phyloP scores from a whole-genome alignment of 2,888 invertebrate genomes.

The Lochmaea capreae region DNA sequence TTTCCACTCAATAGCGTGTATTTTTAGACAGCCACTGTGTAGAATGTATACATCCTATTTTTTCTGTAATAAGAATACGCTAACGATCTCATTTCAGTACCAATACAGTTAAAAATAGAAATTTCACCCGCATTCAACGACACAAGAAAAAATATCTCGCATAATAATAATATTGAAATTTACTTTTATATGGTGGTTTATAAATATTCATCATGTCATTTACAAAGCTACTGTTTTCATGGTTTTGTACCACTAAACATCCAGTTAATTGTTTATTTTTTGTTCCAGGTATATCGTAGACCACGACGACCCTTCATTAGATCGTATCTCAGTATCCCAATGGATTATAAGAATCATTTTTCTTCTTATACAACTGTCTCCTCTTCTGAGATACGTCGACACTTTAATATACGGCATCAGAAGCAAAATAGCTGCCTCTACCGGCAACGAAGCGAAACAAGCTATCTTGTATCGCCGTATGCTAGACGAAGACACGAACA shows the following conservation, averaged over 20 bases:
- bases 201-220: no score
- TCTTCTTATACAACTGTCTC: conserved; percentile 66
- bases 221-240: no score
- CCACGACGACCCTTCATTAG: conserved; percentile 64
- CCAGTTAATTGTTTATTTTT: conserved; percentile 3
- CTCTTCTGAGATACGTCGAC: conserved; percentile 66
- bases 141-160: no score
- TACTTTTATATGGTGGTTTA: no score
- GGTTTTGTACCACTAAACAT: background rate
- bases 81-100: background rate
- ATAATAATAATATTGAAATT: no score
- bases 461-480: conserved; percentile 62
- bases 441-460: conserved; percentile 59
- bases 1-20: background rate
- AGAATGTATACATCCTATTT: background rate
- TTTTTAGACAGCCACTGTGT: background rate
- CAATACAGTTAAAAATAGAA: background rate
- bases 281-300: conserved; percentile 66
- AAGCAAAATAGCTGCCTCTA: conserved; percentile 61
- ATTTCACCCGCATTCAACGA: background rate
- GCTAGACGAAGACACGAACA: conserved; percentile 67
- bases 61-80: background rate
- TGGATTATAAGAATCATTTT: conserved; percentile 66
- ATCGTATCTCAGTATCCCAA: conserved; percentile 62
- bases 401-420: conserved; percentile 64